Percentiles rank a stretch among this genome's conserved stretches.
These are phyloP conservation scores for Eilema griseolum DNA, from an alignment of 2,888 invertebrate genomes.

Conservation along the genomic window DNA sequence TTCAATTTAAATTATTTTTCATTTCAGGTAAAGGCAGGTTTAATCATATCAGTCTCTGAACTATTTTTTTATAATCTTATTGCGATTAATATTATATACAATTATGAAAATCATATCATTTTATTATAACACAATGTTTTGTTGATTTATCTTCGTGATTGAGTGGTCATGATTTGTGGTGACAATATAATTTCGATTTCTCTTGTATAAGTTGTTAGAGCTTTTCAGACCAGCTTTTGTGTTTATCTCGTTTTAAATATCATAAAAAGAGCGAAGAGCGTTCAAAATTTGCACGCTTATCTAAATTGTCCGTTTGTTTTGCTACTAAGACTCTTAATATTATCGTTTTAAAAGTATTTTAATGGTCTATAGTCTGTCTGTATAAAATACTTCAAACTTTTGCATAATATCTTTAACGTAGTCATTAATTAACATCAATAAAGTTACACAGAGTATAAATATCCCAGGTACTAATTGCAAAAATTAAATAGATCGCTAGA, in stretches of 20 bases:
- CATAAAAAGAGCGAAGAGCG: constrained; percentile 17
- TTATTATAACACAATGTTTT: constrained; percentile 58
- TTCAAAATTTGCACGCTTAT: constrained; percentile 22
- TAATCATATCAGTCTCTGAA: not conserved
- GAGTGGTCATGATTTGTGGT: constrained; percentile 65
- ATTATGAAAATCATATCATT: constrained; percentile 31
- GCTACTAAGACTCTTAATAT: not conserved
- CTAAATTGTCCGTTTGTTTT: constrained; percentile 23
- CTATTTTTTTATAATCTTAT: not conserved
- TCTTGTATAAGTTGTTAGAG: constrained; percentile 53
- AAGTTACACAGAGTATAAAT: not conserved
- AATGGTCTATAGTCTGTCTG: not conserved
- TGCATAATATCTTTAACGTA: not conserved
- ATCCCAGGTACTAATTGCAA: constrained; percentile 22
- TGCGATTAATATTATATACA: constrained; percentile 11
- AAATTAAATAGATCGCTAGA: constrained; percentile 37
- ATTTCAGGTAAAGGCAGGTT: not conserved
- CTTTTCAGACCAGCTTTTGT: constrained; percentile 47
- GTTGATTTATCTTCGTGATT: constrained; percentile 68
- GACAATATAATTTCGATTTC: constrained; percentile 52
- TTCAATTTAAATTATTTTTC: not conserved
- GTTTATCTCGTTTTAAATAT: constrained; percentile 36
- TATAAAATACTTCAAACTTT: not conserved
- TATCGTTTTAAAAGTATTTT: not conserved
- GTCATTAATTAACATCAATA: not conserved